Base-by-base conservation (phyloP, 1,140 invertebrate species). In the Aphelinus atriplicis region DNA sequence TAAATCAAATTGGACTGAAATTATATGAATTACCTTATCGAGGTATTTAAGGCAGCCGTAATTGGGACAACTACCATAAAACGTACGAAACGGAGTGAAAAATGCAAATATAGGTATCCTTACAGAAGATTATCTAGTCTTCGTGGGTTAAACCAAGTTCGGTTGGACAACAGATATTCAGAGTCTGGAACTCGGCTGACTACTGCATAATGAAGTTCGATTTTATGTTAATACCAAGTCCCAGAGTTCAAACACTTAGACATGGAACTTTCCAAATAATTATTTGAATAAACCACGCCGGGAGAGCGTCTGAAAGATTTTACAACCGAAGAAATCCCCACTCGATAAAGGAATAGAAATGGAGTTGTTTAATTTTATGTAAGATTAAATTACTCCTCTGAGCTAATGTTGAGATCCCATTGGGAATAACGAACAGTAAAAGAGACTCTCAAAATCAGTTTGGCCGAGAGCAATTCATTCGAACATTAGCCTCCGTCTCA, bases 201-300 rank as follows among this genome's bases (percentile, higher is more conserved):
- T 65, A 65, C 47, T 66, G 71, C 63, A 66, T 73, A 73, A 73
- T 66, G 26, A 63, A 7, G 50, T 73, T 73, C 71, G 71, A 73
- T 73, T 73, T 73, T 66, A 73, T 66, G 71, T 66, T 73, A 73
- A 73, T 73, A 51, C 48, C 46, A 48, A 66, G 66, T 73, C 66
- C 65, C 56, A 47, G 50, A 60, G 53, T 65, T 53, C 46, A 57
- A 65, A 55, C 62, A 72, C 64, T 72, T 50, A 61, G 62, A 62
- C 42, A 2, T 5, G 10, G 9, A 3, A 4, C 26, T 71, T 43
- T 50, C 51, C 1, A 57, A 57, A n/a, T 64, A 56, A 65, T 65
- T 72, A 65, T 47, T 71, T 71, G 56, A 64, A 65, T 65, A 64
- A 72, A 65, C 45, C 53, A 9, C 26, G 55, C 55, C 3, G 42